Percentiles rank a stretch among this genome's conserved stretches.
Conservation (phyloP, 2,113 vertebrate species). For the Phainopepla nitens region DNA sequence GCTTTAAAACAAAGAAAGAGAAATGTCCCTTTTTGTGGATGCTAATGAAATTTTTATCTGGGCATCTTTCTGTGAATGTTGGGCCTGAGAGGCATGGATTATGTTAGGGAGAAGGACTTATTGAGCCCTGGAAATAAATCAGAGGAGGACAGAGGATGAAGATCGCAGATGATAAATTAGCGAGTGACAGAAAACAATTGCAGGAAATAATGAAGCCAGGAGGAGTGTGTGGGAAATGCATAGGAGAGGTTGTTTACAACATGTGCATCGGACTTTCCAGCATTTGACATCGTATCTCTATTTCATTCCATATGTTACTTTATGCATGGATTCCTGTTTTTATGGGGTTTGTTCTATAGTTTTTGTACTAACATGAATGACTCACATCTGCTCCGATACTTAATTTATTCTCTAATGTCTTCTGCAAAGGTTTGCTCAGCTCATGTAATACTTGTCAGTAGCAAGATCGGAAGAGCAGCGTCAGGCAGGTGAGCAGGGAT, state of each 20-base stretch:
- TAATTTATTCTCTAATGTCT: constrained; percentile 65
- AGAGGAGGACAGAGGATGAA: constrained; percentile 42
- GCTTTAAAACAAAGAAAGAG: constrained; percentile 17
- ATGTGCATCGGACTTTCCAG: constrained; percentile 4
- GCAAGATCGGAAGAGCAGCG: not conserved
- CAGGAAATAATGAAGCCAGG: constrained; percentile 25
- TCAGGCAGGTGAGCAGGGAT: not conserved
- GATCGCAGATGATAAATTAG: constrained; percentile 53
- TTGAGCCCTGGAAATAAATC: constrained; percentile 33
- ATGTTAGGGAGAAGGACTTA: constrained; percentile 16
- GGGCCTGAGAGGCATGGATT: constrained; percentile 2
- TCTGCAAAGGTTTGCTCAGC: constrained; percentile 26
- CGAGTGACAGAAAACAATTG: constrained; percentile 36
- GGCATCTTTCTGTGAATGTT: constrained; percentile 8
- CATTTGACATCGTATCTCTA: constrained; percentile 57
- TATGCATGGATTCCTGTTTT: constrained; percentile 59
- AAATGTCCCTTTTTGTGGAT: not conserved
- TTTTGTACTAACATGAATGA: constrained; percentile 65
- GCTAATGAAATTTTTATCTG: constrained; percentile 50
- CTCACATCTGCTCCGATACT: constrained; percentile 71
- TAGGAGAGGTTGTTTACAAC: constrained; percentile 31
- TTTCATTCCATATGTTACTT: constrained; percentile 67
- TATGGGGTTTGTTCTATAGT: constrained; percentile 63
- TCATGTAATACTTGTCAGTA: not conserved
- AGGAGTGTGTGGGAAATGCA: constrained; percentile 33